Evolutionary conservation across 2,888 invertebrate species (phyloP), one percentile per base, ranked within the genome.

Genomic region (Macropis europaea): DNA sequence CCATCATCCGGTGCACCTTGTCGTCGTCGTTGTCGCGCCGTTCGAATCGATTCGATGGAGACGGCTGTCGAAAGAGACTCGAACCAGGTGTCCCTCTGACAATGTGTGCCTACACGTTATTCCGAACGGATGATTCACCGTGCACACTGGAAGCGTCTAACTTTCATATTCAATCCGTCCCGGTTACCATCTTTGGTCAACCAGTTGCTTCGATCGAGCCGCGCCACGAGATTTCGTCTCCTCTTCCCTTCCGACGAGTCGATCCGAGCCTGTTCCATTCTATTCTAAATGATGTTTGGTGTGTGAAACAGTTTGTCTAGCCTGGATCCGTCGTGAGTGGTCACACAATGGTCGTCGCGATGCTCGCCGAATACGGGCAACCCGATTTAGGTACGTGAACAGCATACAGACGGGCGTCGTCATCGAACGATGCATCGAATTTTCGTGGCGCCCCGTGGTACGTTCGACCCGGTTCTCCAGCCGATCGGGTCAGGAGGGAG

Each of bases 301-400:
- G 79, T 72, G 79, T 62, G 75, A 67, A 47, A 68, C 62, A 75
- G 75, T 76, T 75, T 22, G 26, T 59, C 61, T 45, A 72, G 57
- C 62, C 42, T 54, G 45, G 50, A 61, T 62, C n/a, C n/a, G n/a
- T n/a, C 61, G 60, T 54, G 62, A 59, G 53, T 61, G 56, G 38
- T 71, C 76, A 77, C 76, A 77, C 50, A 72, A 89, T 89, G 88
- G 88, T 87, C 64, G 74, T 88, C 67, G 87, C 84, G 42, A 88
- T 88, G 88, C 81, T 87, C 59, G 75, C 86, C 54, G 83, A 86
- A 59, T 88, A 87, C 73, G 84, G 84, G 53, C 82, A 85, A 48
- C 74, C 81, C 22, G 83, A 87, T 73, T 78, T 84, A 84, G 88
- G 88, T 89, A 86, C 42, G 83, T 77, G 38, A n/a, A n/a, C n/a